Base-by-base conservation (phyloP, 2,888 invertebrate species). In the Drosophila quinaria region DNA sequence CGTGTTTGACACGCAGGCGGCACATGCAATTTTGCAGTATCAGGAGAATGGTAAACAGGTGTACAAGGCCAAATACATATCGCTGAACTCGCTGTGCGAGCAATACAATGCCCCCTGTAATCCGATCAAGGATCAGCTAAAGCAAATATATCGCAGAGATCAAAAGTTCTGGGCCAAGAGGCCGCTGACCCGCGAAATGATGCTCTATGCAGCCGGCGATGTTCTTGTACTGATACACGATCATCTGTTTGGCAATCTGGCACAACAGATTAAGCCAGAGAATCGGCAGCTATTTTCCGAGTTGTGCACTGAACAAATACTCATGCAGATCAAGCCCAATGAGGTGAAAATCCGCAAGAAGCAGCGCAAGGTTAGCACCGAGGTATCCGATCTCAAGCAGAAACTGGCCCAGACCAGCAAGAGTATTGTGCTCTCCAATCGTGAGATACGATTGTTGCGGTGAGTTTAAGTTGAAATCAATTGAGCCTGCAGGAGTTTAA, bases 1-100 rank as follows among this genome's bases (percentile, higher is more conserved):
- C 93, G 97, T 98, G 55, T 98, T 98, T 92, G 98, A 98, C 92
- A 98, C 98, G 37, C 98, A 97, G 94, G 96, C 97, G 39, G 98
- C 98, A 44, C 97, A 98, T 93, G 97, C 98, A 59, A 96, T 98
- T 11, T 93, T 98, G 52, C 97, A 98, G 90, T 96, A 96, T 90
- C 98, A 98, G 93, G 97, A 97, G 87, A 97, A 96, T 69, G 96
- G 96, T 70, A 96, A 97, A 87, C 98, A 98, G 37, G 97, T 98
- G 55, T 97, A 98, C 91, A 98, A 98, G 94, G 97, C 98, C 58
- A 98, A 98, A 93, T 97, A 97, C 92, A 95, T 98, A 51, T 97
- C 97, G 82, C 94, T 98, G 65, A 97, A 98, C 93, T 97, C 98
- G 59, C 94, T 99, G 60, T 98, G 98, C 93, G 97, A 98, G 92